Conservation (phyloP, 2,113 vertebrate species). For the Axis porcinus region DNA sequence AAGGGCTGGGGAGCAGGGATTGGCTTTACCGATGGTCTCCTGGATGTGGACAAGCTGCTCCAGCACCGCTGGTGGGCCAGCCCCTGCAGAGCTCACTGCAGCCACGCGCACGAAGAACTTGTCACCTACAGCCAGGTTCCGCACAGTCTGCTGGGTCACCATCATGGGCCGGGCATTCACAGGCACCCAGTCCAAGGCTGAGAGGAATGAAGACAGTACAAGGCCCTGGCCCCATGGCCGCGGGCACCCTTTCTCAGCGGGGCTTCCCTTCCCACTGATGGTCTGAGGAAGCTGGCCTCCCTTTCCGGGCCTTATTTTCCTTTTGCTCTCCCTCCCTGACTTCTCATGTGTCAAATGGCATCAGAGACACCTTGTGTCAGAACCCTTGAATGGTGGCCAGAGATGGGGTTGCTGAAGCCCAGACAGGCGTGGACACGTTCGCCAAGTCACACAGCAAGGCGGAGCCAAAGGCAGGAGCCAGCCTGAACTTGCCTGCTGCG, state of each 20-base stretch:
- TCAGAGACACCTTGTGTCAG: not conserved
- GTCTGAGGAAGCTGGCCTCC: not conserved
- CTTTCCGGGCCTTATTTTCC: not conserved
- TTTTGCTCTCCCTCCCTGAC: not conserved
- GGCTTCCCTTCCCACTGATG: not conserved
- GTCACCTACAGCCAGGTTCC: slow-evolving; percentile 83
- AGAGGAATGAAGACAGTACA: not conserved
- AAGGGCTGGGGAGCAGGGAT: not conserved
- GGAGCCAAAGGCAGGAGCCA: not conserved
- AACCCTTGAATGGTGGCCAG: not conserved
- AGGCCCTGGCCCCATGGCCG: not conserved
- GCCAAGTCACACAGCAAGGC: not conserved
- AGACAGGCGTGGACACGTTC: not conserved
- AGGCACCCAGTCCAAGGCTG: slow-evolving; percentile 88
- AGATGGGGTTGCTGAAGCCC: not conserved
- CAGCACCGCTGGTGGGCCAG: slow-evolving; percentile 80
- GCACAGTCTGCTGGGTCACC: slow-evolving; percentile 83
- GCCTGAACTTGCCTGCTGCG: not conserved
- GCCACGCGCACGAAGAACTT: slow-evolving; percentile 85
- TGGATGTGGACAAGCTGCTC: slow-evolving; percentile 84
- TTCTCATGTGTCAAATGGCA: not conserved
- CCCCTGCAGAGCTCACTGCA: slow-evolving; percentile 82
- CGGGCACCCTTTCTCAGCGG: not conserved
- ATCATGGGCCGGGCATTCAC: slow-evolving; percentile 83
- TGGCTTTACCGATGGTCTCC: slow-evolving; percentile 83